Conservation (phyloP, 2,797 vertebrate species). For the Bufotes viridis region DNA sequence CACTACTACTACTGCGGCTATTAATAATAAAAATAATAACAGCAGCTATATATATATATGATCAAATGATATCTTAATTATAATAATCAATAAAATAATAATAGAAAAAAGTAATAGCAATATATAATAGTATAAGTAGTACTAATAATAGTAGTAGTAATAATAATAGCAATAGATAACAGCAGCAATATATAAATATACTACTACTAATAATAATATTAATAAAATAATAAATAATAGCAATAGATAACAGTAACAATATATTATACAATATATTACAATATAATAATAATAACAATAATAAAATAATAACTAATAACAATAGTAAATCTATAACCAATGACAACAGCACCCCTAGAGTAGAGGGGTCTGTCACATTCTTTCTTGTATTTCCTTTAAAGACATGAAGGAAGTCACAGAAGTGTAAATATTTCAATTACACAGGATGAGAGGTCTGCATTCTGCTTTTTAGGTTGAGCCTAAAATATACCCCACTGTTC, state of each 20-base stretch:
- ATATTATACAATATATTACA: not conserved
- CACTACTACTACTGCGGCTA: no score
- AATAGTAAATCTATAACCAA: not conserved
- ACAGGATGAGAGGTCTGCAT: slow-evolving; percentile 51
- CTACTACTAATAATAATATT: not conserved
- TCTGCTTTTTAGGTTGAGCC: slow-evolving; percentile 49
- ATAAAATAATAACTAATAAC: not conserved
- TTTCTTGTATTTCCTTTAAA: slow-evolving; percentile 16
- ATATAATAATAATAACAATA: not conserved
- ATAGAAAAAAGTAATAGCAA: not conserved
- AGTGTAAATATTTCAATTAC: slow-evolving; percentile 59
- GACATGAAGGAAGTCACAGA: slow-evolving; percentile 41
- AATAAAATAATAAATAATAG: not conserved
- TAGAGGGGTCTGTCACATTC: not conserved
- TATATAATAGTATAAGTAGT: not conserved
- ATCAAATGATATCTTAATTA: no score
- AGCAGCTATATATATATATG: no score
- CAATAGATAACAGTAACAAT: not conserved
- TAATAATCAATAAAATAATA: no score
- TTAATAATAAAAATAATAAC: no score
- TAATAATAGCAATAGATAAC: not conserved
- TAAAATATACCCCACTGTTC: slow-evolving; percentile 55
- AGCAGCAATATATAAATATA: not conserved
- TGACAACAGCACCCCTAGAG: not conserved
- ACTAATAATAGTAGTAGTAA: not conserved